Base-by-base conservation (phyloP, 2,113 vertebrate species). In the Mormoops blainvillei region DNA sequence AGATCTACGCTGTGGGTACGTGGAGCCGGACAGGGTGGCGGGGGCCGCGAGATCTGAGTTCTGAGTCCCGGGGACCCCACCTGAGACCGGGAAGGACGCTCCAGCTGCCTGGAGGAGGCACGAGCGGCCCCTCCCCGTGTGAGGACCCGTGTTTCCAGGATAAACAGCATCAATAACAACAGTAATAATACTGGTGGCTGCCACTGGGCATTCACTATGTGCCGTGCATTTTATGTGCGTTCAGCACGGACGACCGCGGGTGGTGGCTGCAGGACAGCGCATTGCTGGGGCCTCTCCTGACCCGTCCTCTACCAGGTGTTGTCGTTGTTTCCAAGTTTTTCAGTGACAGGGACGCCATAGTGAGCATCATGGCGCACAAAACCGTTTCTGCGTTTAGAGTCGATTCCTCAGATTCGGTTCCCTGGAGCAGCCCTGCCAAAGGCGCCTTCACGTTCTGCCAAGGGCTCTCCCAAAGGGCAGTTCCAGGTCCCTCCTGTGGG, bases 1-100 rank as follows among this genome's bases (percentile, higher is more conserved):
- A 99, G 97, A 99, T 99, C 98, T 99, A 97, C 91, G 98, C 95
- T 1, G 97, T 97, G 15, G 98, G 99, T 99, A 96, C 1, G 98
- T 73, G 83, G 41, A 61, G 94, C 68, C 1, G 0, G 65, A 18
- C 1, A 15, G 1, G 26, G 14, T 3, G n/a, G 48, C 4, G 58
- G 0, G 56, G 24, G 11, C 0, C 0, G 0, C 73, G n/a, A 41
- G 4, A 1, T 68, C n/a, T 0, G 15, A 48, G 56, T 33, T 0
- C 0, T 0, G 81, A 68, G 54, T 78, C 48, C 1, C 2, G 0
- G 1, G 52, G 71, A 33, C 15, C 26, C 93, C 18, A 0, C 18
- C 33, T 15, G 45, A 61, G 50, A 4, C 65, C 36, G 56, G 68
- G 90, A 28, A 43, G 70, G 48, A 13, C 3, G 22, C 61, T 36